Percentiles rank a stretch among this genome's conserved stretches.
These are phyloP conservation scores for Darevskia nairensis DNA, from an alignment of 2,797 vertebrate genomes.

Conservation along the genomic window DNA sequence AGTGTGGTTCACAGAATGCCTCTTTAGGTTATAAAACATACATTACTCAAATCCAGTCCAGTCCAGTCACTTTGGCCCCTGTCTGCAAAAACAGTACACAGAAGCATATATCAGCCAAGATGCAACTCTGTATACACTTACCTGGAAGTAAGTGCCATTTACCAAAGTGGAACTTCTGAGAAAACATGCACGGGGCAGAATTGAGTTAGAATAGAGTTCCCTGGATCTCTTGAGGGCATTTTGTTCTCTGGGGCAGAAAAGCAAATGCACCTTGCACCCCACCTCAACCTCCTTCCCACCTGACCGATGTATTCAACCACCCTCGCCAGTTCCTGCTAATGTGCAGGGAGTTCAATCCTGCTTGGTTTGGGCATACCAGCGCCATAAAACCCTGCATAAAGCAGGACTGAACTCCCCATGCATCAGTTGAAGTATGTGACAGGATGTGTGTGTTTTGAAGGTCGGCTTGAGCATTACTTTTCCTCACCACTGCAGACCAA, in stretches of 20 bases:
- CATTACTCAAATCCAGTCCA: neutral
- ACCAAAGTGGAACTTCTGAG: neutral
- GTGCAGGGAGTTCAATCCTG: too few relatives aligned
- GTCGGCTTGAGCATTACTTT: too few relatives aligned
- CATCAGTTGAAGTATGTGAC: too few relatives aligned
- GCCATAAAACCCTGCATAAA: too few relatives aligned
- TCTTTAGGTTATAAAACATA: conserved; percentile 1
- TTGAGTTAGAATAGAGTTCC: too few relatives aligned
- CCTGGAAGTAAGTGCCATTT: neutral
- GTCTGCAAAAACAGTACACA: neutral
- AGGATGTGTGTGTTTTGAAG: too few relatives aligned
- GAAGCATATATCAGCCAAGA: neutral
- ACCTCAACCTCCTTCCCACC: neutral
- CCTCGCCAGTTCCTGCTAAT: too few relatives aligned
- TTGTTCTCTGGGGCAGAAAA: neutral
- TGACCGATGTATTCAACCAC: too few relatives aligned
- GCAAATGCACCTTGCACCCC: neutral
- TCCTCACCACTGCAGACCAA: neutral
- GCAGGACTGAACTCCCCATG: too few relatives aligned
- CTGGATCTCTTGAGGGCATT: too few relatives aligned
- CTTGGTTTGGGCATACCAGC: too few relatives aligned
- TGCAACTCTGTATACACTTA: neutral
- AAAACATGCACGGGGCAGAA: neutral
- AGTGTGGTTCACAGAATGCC: neutral
- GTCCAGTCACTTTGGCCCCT: neutral